phyloP scores from a whole-genome alignment of 2,888 invertebrate genomes.

The Epirrita christyi region DNA sequence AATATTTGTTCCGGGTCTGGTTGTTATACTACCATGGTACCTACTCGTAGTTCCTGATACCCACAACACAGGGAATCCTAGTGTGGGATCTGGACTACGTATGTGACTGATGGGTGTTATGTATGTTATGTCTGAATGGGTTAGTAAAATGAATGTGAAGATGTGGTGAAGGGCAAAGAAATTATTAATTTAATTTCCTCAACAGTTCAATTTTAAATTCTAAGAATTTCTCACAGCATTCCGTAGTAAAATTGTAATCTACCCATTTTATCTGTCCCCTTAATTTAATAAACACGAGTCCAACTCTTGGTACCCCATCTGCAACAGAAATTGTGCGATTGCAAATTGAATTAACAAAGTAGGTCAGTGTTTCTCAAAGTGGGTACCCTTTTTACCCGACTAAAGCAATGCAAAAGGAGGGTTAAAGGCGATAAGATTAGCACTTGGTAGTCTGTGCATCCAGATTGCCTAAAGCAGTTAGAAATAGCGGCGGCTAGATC shows the following conservation, averaged over 20 bases:
- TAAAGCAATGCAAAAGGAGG: no score
- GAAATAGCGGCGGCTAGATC: no score
- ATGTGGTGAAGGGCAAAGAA: no score
- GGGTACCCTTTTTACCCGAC: slow-evolving; percentile 3
- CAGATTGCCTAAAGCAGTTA: no score
- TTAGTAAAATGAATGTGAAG: no score
- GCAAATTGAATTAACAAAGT: slow-evolving; percentile 46
- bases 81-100: no score
- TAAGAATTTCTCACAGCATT: slow-evolving; percentile 2
- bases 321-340: slow-evolving; percentile 39
- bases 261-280: slow-evolving; percentile 14
- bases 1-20: no score
- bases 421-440: neutral
- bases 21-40: no score
- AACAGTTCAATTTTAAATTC: slow-evolving; percentile 3
- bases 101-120: no score
- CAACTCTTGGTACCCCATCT: slow-evolving; percentile 12
- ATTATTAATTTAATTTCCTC: neutral
- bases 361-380: slow-evolving; percentile 18
- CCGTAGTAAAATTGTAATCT: slow-evolving; percentile 13
- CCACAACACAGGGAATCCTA: no score
- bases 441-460: neutral
- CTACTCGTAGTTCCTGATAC: no score
- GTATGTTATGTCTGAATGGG: no score
- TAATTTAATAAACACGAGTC: slow-evolving; percentile 29